phyloP scores from a whole-genome alignment of 1,140 invertebrate species.

The Colletes gigas region DNA sequence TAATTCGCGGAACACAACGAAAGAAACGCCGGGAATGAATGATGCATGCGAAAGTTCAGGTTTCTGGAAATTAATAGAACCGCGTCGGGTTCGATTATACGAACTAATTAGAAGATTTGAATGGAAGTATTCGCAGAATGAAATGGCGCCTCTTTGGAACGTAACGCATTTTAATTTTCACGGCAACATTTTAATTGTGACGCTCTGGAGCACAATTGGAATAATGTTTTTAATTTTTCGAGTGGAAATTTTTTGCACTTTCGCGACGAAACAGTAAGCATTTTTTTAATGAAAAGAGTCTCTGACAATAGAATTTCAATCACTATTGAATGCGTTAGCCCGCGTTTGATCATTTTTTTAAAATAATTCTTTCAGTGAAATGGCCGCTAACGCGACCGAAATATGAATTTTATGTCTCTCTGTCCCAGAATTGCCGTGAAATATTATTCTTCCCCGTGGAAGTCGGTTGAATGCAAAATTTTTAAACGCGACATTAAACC shows the following conservation, averaged over 20 bases:
- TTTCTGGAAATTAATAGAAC: slow-evolving; percentile 17
- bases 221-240: slow-evolving; percentile 52
- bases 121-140: slow-evolving; percentile 11
- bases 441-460: slow-evolving; percentile 4
- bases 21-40: neutral
- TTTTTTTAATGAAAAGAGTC: slow-evolving; percentile 43
- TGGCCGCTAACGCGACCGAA: slow-evolving; percentile 24
- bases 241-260: slow-evolving; percentile 32
- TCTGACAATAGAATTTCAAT: slow-evolving; percentile 42
- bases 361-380: slow-evolving; percentile 34
- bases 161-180: slow-evolving; percentile 39
- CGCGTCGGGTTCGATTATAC: slow-evolving; percentile 30
- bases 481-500: slow-evolving; percentile 3
- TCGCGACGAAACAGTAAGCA: neutral
- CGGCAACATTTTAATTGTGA: slow-evolving; percentile 48
- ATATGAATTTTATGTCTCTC: slow-evolving; percentile 13
- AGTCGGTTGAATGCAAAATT: neutral
- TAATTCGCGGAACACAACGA: neutral
- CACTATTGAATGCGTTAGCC: slow-evolving; percentile 27
- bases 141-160: slow-evolving; percentile 20
- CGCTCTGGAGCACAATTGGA: slow-evolving; percentile 38
- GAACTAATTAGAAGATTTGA: slow-evolving; percentile 39
- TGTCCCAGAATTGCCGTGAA: slow-evolving; percentile 9
- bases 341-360: slow-evolving; percentile 30
- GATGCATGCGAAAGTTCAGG: neutral